Conservation (phyloP, 2,888 invertebrate species). For the Chrysodeixis includens region DNA sequence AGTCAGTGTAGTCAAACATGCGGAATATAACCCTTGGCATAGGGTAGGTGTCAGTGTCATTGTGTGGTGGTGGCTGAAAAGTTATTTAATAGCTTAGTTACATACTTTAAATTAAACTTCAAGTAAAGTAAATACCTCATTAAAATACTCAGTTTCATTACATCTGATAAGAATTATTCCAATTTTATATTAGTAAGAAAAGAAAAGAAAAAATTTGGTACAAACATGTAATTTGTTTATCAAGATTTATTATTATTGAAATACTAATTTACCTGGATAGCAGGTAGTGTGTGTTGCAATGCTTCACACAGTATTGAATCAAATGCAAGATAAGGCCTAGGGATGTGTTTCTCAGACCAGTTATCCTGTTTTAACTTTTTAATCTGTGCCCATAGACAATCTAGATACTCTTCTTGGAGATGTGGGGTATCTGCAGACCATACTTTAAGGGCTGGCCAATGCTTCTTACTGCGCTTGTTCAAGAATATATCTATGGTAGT, state of each 20-base stretch:
- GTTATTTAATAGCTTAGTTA: too few species aligned
- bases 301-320: slow-evolving; percentile 98
- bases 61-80: slow-evolving; percentile 96
- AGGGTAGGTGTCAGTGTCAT: slow-evolving; percentile 96
- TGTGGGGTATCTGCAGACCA: slow-evolving; percentile 98
- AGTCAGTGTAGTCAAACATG: slow-evolving; percentile 99
- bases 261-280: slow-evolving; percentile 89
- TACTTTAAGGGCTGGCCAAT: slow-evolving; percentile 97
- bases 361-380: slow-evolving; percentile 96
- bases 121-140: too few species aligned
- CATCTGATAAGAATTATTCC: too few species aligned
- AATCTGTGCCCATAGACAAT: slow-evolving; percentile 97
- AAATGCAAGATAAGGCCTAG: slow-evolving; percentile 98
- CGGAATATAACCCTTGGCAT: slow-evolving; percentile 98
- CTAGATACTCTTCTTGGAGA: slow-evolving; percentile 98
- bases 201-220: too few species aligned
- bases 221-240: too few species aligned
- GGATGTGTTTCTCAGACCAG: slow-evolving; percentile 99
- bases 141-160: too few species aligned
- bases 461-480: slow-evolving; percentile 97
- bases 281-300: slow-evolving; percentile 97
- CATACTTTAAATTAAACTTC: too few species aligned
- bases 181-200: too few species aligned
- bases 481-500: slow-evolving; percentile 97
- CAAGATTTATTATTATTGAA: too few species aligned